Evolutionary conservation across 2,888 invertebrate genomes (phyloP).

Genomic region (Andrena dorsata): DNA sequence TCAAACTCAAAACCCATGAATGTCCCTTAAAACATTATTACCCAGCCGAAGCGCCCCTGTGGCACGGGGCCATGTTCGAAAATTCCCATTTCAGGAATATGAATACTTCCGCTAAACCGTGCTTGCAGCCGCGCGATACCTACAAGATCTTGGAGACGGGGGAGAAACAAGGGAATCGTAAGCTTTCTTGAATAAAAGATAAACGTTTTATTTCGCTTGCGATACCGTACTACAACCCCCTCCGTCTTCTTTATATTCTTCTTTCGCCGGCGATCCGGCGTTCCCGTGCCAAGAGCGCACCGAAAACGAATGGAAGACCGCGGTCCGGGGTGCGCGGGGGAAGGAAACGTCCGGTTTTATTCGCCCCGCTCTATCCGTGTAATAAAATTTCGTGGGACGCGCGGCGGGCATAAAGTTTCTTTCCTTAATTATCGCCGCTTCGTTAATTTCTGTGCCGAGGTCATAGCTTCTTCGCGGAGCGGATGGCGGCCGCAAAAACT

Average conservation of each 20-base stretch:
- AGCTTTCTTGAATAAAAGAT: slow-evolving; percentile 23
- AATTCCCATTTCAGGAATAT: background rate
- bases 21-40: too few relatives aligned
- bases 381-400: slow-evolving; percentile 66
- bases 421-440: slow-evolving; percentile 76
- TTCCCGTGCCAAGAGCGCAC: slow-evolving; percentile 26
- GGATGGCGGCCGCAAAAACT: slow-evolving; percentile 38
- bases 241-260: background rate
- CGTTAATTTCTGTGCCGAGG: slow-evolving; percentile 73
- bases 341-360: slow-evolving; percentile 36
- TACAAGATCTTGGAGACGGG: background rate
- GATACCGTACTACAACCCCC: background rate
- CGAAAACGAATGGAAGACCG: slow-evolving; percentile 38
- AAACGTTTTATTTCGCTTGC: slow-evolving; percentile 31
- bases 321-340: background rate
- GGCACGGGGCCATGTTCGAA: too few relatives aligned
- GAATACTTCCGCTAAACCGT: background rate
- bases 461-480: slow-evolving; percentile 50
- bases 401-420: slow-evolving; percentile 68
- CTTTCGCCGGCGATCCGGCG: slow-evolving; percentile 21
- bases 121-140: background rate
- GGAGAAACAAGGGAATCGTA: slow-evolving; percentile 17
- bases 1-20: too few relatives aligned
- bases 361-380: slow-evolving; percentile 30
- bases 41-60: too few relatives aligned